Conservation (phyloP, 2,888 invertebrate genomes). For the Colletes collaris region DNA sequence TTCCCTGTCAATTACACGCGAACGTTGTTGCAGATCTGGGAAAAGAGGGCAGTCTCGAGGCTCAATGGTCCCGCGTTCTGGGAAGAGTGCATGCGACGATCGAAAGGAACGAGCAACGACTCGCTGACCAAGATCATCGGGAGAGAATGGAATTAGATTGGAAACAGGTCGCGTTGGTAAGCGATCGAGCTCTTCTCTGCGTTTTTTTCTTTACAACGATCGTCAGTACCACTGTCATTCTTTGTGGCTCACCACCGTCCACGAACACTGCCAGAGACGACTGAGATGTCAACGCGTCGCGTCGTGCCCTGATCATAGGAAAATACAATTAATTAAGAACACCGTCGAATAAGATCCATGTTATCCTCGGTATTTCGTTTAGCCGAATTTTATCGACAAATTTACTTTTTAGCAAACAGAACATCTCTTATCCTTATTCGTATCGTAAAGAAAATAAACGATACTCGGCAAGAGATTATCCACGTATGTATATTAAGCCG, state of each 20-base stretch:
- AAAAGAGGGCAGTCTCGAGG: slow-evolving; percentile 84
- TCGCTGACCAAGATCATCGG: slow-evolving; percentile 90
- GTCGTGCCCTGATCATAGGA: background rate
- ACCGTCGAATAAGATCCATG: background rate
- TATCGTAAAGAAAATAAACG: background rate
- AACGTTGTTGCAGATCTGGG: slow-evolving; percentile 65
- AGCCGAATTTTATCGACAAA: background rate
- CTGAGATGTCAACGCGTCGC: background rate
- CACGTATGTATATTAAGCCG: too few relatives aligned
- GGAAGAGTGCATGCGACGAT: slow-evolving; percentile 90
- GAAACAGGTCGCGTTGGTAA: slow-evolving; percentile 91
- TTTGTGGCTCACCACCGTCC: slow-evolving; percentile 87
- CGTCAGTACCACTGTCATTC: slow-evolving; percentile 91
- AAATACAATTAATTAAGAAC: background rate
- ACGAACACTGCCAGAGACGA: slow-evolving; percentile 65
- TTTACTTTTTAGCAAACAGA: slow-evolving; percentile 14
- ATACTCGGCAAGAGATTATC: too few relatives aligned
- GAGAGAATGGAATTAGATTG: slow-evolving; percentile 93
- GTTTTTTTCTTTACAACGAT: slow-evolving; percentile 91
- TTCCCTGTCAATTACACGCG: slow-evolving; percentile 6
- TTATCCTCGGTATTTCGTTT: background rate
- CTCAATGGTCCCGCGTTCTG: slow-evolving; percentile 87
- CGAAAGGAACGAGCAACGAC: slow-evolving; percentile 91
- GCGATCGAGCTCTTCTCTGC: slow-evolving; percentile 90
- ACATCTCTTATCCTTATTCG: slow-evolving; percentile 10